Percentiles rank a stretch among this genome's conserved stretches.
Conservation (phyloP, 2,797 vertebrate genomes). For the Malurus splendens region DNA sequence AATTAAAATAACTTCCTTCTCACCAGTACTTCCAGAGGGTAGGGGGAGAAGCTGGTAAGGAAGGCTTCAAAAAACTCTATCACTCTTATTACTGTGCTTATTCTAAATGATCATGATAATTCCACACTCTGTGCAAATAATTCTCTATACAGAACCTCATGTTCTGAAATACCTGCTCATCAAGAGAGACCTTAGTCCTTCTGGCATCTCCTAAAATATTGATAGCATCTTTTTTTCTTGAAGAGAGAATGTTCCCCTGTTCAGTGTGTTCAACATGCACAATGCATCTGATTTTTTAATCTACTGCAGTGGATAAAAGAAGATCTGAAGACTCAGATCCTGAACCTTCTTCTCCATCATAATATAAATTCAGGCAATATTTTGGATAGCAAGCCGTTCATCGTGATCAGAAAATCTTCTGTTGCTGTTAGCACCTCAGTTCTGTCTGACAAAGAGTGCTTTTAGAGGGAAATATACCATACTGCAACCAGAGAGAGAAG, state of each 20-base stretch:
- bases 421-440: not conserved
- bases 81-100: not conserved
- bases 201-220: not conserved
- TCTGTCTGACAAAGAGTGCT: not conserved
- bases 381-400: not conserved
- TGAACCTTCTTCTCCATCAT: not conserved
- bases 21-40: not conserved
- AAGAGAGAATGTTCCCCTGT: not conserved
- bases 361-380: not conserved
- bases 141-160: not conserved
- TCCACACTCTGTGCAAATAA: not conserved
- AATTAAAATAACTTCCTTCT: not conserved
- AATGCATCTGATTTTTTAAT: not conserved
- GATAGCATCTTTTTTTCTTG: not conserved
- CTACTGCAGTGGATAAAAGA: not conserved
- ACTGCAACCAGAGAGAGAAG: not conserved
- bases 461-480: not conserved
- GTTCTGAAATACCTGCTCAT: not conserved
- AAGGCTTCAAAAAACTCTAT: not conserved
- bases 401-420: not conserved
- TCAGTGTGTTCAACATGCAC: not conserved
- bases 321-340: not conserved
- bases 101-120: not conserved
- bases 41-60: not conserved
- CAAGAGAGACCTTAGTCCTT: not conserved